These are phyloP conservation scores for Hydrophis major DNA, from an alignment of 2,797 vertebrate species.

Conservation along the genomic window DNA sequence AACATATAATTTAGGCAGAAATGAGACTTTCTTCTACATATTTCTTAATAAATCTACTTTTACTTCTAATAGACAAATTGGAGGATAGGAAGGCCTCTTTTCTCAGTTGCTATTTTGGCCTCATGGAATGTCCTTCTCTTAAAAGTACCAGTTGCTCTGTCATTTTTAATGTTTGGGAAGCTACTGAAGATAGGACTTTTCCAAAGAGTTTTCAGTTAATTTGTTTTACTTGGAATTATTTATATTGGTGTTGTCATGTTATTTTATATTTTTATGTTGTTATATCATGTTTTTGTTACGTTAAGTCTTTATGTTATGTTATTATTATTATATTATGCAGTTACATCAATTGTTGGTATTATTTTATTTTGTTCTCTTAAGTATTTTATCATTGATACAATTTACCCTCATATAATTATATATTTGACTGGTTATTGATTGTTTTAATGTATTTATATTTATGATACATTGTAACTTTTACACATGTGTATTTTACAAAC, in stretches of 20 bases:
- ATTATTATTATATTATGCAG: background rate
- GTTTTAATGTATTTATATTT: background rate
- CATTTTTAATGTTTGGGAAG: too few species aligned
- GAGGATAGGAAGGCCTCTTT: background rate
- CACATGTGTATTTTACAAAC: background rate
- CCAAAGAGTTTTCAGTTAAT: background rate
- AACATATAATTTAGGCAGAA: background rate
- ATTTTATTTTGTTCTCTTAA: background rate
- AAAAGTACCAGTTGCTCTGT: background rate
- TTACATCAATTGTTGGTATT: background rate
- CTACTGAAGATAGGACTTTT: too few species aligned
- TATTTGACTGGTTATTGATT: background rate
- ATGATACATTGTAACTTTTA: background rate
- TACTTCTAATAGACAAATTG: background rate
- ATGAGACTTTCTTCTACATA: background rate
- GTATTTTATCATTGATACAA: background rate
- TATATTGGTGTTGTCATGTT: background rate
- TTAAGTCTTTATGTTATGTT: too few species aligned
- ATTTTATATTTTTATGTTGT: too few species aligned
- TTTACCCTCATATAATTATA: background rate
- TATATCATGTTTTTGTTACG: too few species aligned
- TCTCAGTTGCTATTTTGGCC: background rate
- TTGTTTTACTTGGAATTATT: background rate
- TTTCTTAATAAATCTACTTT: background rate
- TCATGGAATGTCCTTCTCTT: background rate